Percentiles rank a stretch among this genome's conserved stretches.
phyloP scores from a whole-genome alignment of 30 jellyfish, hydroid and myxozoan species.

The Haliclystus octoradiatus region DNA sequence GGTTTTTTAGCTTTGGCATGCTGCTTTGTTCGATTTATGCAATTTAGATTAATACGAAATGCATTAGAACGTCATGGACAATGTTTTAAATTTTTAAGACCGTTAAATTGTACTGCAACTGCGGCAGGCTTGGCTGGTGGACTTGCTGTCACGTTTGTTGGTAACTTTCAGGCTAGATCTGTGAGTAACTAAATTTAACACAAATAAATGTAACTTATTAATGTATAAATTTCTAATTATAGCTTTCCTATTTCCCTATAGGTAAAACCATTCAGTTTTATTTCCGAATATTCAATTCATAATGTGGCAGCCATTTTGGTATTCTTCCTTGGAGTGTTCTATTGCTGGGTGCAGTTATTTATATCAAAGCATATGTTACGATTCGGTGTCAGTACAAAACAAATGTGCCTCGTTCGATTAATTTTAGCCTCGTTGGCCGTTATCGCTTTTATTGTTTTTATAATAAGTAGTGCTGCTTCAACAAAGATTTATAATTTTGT shows the following conservation, averaged over 20 bases:
- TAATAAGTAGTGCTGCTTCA: slow-evolving; percentile 47
- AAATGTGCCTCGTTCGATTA: slow-evolving; percentile 39
- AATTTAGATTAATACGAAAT: slow-evolving; percentile 31
- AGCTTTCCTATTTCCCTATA: no score
- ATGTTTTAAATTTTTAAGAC: slow-evolving; percentile 9
- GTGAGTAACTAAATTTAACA: not conserved
- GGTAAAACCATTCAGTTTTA: slow-evolving; percentile 52
- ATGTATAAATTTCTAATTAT: no score
- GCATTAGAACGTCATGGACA: slow-evolving; percentile 23
- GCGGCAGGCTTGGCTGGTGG: slow-evolving; percentile 70
- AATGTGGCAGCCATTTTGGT: slow-evolving; percentile 83
- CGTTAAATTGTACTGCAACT: slow-evolving; percentile 25
- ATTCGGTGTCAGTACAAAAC: slow-evolving; percentile 40
- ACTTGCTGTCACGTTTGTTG: slow-evolving; percentile 78
- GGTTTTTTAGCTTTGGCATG: slow-evolving; percentile 67
- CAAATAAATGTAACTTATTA: not conserved
- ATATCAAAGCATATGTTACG: slow-evolving; percentile 40
- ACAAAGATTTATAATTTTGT: slow-evolving; percentile 19
- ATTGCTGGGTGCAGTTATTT: slow-evolving; percentile 45
- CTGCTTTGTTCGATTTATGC: slow-evolving; percentile 46
- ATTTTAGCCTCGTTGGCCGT: slow-evolving; percentile 36
- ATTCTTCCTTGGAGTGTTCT: slow-evolving; percentile 56
- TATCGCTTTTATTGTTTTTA: slow-evolving; percentile 29
- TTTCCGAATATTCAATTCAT: slow-evolving; percentile 70
- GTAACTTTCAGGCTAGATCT: slow-evolving; percentile 54